phyloP scores from a whole-genome alignment of 2,113 vertebrate genomes.

The Rhinogobius similis region DNA sequence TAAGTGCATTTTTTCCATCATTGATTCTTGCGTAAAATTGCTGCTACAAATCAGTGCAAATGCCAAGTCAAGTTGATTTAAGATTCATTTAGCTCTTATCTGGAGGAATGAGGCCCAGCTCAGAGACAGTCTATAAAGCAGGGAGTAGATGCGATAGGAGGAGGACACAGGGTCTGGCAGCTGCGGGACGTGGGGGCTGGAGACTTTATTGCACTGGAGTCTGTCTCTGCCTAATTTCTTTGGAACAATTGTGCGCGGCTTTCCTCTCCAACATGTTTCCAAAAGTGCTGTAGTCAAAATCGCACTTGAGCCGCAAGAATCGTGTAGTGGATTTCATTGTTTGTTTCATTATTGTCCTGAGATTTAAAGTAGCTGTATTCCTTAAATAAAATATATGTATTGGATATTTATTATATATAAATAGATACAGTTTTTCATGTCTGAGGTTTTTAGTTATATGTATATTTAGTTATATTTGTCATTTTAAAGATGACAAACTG shows the following conservation, averaged over 20 bases:
- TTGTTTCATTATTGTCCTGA: not conserved
- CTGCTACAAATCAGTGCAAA: not conserved
- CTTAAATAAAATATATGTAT: too few species aligned
- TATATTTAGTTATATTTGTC: too few species aligned
- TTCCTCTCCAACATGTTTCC: slow-evolving; percentile 18
- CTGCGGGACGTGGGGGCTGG: slow-evolving; percentile 60
- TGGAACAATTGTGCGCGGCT: slow-evolving; percentile 14
- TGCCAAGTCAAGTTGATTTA: slow-evolving; percentile 37
- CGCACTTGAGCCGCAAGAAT: not conserved
- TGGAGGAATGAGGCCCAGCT: slow-evolving; percentile 41
- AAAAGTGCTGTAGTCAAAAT: not conserved
- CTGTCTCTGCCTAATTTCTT: slow-evolving; percentile 30
- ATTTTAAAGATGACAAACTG: too few species aligned
- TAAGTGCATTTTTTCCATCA: not conserved
- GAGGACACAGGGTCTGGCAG: slow-evolving; percentile 41
- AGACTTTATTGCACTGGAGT: slow-evolving; percentile 52
- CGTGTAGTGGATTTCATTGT: not conserved
- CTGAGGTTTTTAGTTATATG: too few species aligned
- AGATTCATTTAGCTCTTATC: slow-evolving; percentile 49
- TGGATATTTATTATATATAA: too few species aligned
- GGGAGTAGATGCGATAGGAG: slow-evolving; percentile 40
- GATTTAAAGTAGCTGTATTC: too few species aligned
- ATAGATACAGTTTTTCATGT: too few species aligned
- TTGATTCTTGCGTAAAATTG: not conserved
- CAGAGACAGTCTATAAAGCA: slow-evolving; percentile 51